These are phyloP conservation scores for Diploscapter pachys DNA, from an alignment of 1,140 invertebrate genomes.

Conservation along the genomic window DNA sequence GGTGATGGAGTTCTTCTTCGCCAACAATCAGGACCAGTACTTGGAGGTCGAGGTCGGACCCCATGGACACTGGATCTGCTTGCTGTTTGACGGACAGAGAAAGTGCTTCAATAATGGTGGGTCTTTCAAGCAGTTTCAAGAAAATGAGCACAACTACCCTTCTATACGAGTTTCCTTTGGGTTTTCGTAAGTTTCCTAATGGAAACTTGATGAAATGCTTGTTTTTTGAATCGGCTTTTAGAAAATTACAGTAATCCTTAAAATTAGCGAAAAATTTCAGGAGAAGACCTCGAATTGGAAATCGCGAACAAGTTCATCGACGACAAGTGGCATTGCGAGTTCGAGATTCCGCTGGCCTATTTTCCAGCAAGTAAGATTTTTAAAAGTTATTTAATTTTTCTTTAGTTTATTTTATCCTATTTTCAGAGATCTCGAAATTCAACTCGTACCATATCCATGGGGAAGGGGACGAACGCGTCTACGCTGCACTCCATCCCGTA, in stretches of 20 bases:
- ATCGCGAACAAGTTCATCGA: constrained; percentile 48
- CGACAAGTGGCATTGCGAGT: constrained; percentile 47
- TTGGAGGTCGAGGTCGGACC: constrained; percentile 54
- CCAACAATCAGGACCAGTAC: constrained; percentile 53
- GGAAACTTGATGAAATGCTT: neutral
- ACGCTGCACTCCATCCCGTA: constrained; percentile 64
- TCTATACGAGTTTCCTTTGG: neutral
- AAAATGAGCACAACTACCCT: neutral
- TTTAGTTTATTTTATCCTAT: constrained; percentile 53
- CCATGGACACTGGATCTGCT: constrained; percentile 57
- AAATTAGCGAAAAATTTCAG: constrained; percentile 23
- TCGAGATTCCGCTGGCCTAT: constrained; percentile 59
- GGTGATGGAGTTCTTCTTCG: constrained; percentile 56
- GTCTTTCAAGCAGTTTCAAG: neutral
- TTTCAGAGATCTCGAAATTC: constrained; percentile 62
- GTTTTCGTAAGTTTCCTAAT: neutral
- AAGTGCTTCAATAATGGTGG: constrained; percentile 46
- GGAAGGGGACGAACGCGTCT: constrained; percentile 59
- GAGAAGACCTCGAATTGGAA: constrained; percentile 51
- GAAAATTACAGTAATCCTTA: neutral
- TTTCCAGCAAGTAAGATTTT: constrained; percentile 48
- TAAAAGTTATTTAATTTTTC: neutral
- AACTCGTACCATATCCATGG: constrained; percentile 68
- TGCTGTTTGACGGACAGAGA: constrained; percentile 49
- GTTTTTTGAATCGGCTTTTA: neutral